Evolutionary conservation across 2,797 vertebrate species (phyloP).

Genomic region (Melanotaenia maccullochi): DNA sequence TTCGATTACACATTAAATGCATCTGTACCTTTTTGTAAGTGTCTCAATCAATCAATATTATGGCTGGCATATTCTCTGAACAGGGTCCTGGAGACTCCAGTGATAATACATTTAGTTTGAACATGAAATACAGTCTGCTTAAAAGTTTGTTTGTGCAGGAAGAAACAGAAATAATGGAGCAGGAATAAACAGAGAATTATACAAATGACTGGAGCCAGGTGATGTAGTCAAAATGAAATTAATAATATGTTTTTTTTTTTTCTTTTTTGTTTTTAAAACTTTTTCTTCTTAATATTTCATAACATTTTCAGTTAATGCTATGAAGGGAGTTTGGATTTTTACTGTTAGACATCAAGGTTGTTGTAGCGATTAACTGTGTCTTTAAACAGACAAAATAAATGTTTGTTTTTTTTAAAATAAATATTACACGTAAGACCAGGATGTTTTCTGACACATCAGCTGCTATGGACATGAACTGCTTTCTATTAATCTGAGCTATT

Average conservation of each 20-base stretch:
- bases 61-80: slow-evolving; percentile 58
- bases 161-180: slow-evolving; percentile 19
- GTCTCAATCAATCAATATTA: slow-evolving; percentile 72
- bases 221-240: background rate
- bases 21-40: slow-evolving; percentile 72
- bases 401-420: background rate
- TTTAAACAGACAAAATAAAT: background rate
- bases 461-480: background rate
- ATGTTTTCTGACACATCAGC: background rate
- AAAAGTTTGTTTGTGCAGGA: slow-evolving; percentile 36
- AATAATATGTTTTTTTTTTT: no score
- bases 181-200: slow-evolving; percentile 3
- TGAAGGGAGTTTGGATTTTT: background rate
- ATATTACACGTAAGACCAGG: background rate
- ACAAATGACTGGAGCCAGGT: background rate
- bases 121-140: slow-evolving; percentile 51
- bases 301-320: no score
- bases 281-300: no score
- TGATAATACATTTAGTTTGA: slow-evolving; percentile 45
- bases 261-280: no score
- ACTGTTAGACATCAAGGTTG: background rate
- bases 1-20: slow-evolving; percentile 71
- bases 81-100: slow-evolving; percentile 39
- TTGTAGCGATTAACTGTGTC: background rate
- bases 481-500: background rate